Evolutionary conservation across 53 echinoderm and acorn worm genomes (phyloP).

Genomic region (Actinopyga echinites): DNA sequence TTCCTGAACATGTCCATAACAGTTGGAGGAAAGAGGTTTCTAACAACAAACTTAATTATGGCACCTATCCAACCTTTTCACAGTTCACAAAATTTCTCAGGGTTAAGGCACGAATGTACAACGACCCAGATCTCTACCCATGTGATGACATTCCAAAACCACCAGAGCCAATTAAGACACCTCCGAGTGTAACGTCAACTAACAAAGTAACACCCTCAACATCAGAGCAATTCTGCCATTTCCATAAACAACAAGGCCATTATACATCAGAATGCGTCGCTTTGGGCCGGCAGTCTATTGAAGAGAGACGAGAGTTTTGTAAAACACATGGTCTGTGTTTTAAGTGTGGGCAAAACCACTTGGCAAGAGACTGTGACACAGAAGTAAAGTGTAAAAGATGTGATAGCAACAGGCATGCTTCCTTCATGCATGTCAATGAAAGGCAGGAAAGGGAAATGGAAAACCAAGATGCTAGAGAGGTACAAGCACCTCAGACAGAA

Average conservation of each 20-base stretch:
- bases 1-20: conserved; percentile 39
- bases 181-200: background rate
- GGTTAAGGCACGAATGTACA: conserved; percentile 30
- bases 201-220: background rate
- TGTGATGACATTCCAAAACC: background rate
- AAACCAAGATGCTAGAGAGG: no score
- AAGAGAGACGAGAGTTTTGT: conserved; percentile 1
- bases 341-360: background rate
- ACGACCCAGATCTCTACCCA: conserved; percentile 58
- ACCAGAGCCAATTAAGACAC: background rate
- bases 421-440: background rate
- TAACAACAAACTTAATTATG: background rate
- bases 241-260: conserved; percentile 17
- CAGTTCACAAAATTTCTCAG: conserved; percentile 25
- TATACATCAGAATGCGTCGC: background rate
- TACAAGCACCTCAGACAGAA: background rate
- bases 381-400: background rate
- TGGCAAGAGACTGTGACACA: background rate
- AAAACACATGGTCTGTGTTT: background rate
- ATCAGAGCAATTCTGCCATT: background rate
- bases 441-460: background rate
- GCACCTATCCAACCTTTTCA: conserved; percentile 6
- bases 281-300: background rate
- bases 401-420: background rate
- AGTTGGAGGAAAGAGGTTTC: conserved; percentile 38